Conservation (phyloP, 2,113 vertebrate species). For the Nanger granti region DNA sequence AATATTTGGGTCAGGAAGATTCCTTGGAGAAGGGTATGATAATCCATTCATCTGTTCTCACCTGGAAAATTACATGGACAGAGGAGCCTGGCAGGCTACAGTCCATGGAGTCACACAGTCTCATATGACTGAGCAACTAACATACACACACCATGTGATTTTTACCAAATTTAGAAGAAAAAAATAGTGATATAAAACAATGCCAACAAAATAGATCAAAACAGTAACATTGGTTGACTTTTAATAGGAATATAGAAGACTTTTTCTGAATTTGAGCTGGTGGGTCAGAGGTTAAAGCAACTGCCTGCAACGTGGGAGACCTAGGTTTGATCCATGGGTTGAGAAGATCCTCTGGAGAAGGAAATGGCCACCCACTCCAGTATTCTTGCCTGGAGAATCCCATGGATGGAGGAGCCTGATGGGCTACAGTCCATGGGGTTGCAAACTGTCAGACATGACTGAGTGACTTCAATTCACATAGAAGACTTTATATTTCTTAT, state of each 20-base stretch:
- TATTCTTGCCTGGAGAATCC: too few species aligned
- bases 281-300: too few species aligned
- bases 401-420: too few species aligned
- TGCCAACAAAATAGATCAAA: background rate
- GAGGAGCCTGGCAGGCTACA: background rate
- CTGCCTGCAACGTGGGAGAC: too few species aligned
- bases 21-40: background rate
- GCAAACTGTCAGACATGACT: too few species aligned
- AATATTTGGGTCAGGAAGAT: background rate
- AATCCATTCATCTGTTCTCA: background rate
- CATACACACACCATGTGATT: background rate
- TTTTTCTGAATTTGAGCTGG: too few species aligned
- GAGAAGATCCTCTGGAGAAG: too few species aligned
- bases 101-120: background rate
- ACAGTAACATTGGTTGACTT: background rate
- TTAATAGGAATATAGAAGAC: background rate
- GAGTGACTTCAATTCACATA: background rate
- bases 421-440: too few species aligned
- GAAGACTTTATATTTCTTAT: background rate
- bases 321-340: too few species aligned
- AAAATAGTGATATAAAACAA: background rate
- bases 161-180: background rate
- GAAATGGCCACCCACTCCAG: too few species aligned
- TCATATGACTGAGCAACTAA: background rate
- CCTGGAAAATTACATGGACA: background rate